Base-by-base conservation (phyloP, 2,888 invertebrate genomes). In the Branchipolynoe longqiensis region DNA sequence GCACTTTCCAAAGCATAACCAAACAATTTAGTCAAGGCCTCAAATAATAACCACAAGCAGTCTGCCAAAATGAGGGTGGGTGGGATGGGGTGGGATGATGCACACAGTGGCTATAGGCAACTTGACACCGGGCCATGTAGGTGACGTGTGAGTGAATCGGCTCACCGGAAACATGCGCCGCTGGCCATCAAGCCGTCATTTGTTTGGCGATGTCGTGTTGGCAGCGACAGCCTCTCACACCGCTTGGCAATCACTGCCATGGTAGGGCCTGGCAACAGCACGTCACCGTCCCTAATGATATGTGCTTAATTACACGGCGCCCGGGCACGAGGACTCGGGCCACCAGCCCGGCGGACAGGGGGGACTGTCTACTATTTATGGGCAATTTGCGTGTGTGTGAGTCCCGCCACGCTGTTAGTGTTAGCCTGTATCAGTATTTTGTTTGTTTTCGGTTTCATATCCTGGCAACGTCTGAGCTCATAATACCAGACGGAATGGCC, bases 251-350 rank as follows among this genome's bases (percentile, higher is more conserved):
- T 69, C 69, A 69, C 38, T 69, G 38, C 36, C 38, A 25, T 1
- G 69, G 14, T 38, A 69, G 22, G 69, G 33, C 69, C 33, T 69
- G 69, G 69, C 69, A 69, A 69, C 69, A 33, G 38, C 69, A 69
- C 69, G 69, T 69, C 69, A 36, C 14, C 69, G 36, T 4, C n/a
- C 33, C 69, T 69, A 69, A 36, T 69, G 69, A 69, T 69, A 69
- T 69, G 69, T 69, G 69, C 69, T 69, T 69, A 69, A 69, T 69
- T 69, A 69, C 69, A 69, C 33, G 1, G 38, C 36, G 36, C 18
- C 38, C 69, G 36, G 18, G 18, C 12, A 69, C 69, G 36, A 69
- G 12, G 4, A 14, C 69, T 25, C 62, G 25, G 56, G 25, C 14
- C n/a, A 58, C 4, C 12, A 8, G 58, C 22, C 69, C 38, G 69